phyloP scores from a whole-genome alignment of 2,797 vertebrate species.

The Mionectes olivaceus region DNA sequence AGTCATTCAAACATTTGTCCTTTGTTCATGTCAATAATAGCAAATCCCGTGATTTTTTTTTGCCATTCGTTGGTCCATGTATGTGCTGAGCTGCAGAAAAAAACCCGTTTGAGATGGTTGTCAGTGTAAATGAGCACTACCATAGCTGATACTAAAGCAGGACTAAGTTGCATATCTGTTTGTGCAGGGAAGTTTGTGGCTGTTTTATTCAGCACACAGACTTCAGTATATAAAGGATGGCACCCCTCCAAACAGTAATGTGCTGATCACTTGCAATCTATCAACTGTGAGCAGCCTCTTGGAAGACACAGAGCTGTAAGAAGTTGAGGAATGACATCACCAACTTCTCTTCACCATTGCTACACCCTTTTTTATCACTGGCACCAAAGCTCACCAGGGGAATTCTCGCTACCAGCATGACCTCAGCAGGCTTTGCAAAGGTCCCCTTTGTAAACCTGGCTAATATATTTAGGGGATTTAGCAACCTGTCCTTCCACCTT shows the following conservation, averaged over 20 bases:
- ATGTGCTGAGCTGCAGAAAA: background rate
- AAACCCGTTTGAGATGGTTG: fast-evolving
- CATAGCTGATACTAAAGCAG: background rate
- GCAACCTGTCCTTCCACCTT: background rate
- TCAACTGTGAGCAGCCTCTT: background rate
- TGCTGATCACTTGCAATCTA: background rate
- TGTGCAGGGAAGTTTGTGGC: background rate
- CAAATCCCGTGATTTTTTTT: background rate
- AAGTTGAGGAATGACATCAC: background rate
- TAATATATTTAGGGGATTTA: fast-evolving
- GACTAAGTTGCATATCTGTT: background rate
- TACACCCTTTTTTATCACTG: background rate
- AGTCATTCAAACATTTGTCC: background rate
- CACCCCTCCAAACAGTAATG: background rate
- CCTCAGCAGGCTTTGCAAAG: background rate
- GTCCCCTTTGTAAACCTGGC: background rate
- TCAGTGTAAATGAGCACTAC: background rate
- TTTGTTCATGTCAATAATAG: background rate
- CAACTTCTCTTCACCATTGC: background rate
- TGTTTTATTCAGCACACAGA: background rate
- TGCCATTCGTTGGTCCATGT: background rate
- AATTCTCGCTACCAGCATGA: background rate
- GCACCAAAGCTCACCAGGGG: background rate
- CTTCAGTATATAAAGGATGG: background rate
- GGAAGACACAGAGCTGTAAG: background rate